These are phyloP conservation scores for Meleagris gallopavo DNA, from an alignment of 2,113 vertebrate genomes.

Conservation along the genomic window DNA sequence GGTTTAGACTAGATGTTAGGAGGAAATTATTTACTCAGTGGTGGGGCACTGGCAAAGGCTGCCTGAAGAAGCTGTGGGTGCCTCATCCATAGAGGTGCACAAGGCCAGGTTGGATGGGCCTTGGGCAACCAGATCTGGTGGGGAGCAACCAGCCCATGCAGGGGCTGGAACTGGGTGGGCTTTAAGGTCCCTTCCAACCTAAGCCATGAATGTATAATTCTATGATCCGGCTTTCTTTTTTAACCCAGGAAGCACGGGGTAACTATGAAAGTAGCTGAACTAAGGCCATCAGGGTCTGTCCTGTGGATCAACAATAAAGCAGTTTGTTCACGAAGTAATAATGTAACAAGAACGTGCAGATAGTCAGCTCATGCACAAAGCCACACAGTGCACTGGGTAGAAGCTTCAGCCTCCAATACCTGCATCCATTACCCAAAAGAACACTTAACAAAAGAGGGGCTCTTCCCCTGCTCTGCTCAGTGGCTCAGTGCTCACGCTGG, in stretches of 20 bases:
- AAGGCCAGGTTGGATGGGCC: no score
- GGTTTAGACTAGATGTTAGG: no score
- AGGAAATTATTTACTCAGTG: no score
- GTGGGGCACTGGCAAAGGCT: no score
- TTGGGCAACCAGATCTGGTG: no score
- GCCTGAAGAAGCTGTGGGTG: no score
- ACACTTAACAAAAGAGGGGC: background rate
- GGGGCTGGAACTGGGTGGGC: no score
- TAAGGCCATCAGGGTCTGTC: background rate
- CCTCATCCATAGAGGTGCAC: no score
- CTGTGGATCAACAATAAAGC: background rate
- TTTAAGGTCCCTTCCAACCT: no score
- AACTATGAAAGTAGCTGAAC: background rate
- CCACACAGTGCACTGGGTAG: background rate
- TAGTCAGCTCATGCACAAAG: background rate
- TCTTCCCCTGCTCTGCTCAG: background rate
- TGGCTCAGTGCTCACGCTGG: background rate
- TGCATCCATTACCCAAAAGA: slow-evolving; percentile 26
- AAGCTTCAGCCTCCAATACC: background rate
- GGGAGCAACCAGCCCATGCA: no score
- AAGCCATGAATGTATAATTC: no score
- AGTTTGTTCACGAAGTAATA: slow-evolving; percentile 11
- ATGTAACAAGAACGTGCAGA: background rate
- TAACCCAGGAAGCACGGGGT: background rate
- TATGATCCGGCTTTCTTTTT: background rate